These are phyloP conservation scores for Oncorhynchus kisutch DNA, from an alignment of 2,113 vertebrate species.

Conservation along the genomic window DNA sequence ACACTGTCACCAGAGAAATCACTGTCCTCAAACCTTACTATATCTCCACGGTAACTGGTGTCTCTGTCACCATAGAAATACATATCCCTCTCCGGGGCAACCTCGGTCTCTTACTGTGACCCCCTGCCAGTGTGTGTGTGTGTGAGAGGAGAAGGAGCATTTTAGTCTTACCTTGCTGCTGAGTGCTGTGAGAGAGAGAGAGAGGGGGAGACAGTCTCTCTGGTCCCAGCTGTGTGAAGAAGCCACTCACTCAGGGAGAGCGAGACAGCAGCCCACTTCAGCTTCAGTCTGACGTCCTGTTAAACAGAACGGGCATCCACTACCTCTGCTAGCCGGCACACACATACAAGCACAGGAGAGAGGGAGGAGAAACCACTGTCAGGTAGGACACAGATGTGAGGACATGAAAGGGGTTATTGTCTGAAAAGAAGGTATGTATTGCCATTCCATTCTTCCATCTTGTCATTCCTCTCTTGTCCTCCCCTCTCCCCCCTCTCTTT, in stretches of 20 bases:
- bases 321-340: constrained; percentile 46
- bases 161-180: constrained; percentile 50
- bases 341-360: constrained; percentile 5
- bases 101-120: neutral
- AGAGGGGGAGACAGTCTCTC: constrained; percentile 26
- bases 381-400: constrained; percentile 47
- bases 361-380: constrained; percentile 60
- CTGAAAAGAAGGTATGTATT: constrained; percentile 8
- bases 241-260: constrained; percentile 34
- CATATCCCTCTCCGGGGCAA: neutral
- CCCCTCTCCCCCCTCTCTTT: constrained; percentile 17
- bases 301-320: constrained; percentile 63
- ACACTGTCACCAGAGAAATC: neutral
- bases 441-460: constrained; percentile 26
- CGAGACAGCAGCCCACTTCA: constrained; percentile 38
- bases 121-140: neutral
- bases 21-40: too few species aligned
- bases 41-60: neutral
- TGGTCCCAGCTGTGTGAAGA: constrained; percentile 37
- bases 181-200: constrained; percentile 15
- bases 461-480: constrained; percentile 21
- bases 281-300: constrained; percentile 45
- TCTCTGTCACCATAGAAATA: neutral
- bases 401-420: constrained; percentile 25
- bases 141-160: neutral